phyloP scores from a whole-genome alignment of 2,888 invertebrate species.

The Oxytorus armatus region DNA sequence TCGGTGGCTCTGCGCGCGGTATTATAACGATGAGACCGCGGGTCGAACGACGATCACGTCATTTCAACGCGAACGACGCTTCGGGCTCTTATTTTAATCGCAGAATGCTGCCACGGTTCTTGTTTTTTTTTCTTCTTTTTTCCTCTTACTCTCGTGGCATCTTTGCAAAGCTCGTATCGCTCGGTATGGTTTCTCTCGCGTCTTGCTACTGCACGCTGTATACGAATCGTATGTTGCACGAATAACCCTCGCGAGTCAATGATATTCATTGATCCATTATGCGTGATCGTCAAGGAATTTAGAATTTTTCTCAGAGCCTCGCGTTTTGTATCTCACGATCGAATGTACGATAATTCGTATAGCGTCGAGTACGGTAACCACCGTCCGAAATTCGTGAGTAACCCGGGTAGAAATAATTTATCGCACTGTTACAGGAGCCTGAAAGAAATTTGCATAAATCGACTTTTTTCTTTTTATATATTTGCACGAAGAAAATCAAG shows the following conservation, averaged over 20 bases:
- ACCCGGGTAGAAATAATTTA: too few relatives aligned
- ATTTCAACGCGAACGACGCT: conserved; percentile 70
- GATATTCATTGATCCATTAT: conserved; percentile 60
- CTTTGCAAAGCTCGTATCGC: conserved; percentile 28
- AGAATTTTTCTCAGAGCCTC: conserved; percentile 21
- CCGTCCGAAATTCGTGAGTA: too few relatives aligned
- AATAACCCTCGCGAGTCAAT: conserved; percentile 36
- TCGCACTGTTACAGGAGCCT: too few relatives aligned
- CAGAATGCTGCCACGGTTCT: conserved; percentile 74
- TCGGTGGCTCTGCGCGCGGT: too few relatives aligned
- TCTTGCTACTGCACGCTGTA: conserved; percentile 21
- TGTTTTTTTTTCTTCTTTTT: conserved; percentile 62
- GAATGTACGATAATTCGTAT: not conserved
- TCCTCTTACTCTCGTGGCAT: conserved; percentile 14
- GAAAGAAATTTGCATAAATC: too few relatives aligned
- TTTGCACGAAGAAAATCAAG: too few relatives aligned
- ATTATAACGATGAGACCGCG: conserved; percentile 34
- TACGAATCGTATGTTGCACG: not conserved
- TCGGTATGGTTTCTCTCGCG: conserved; percentile 6
- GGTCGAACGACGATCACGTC: conserved; percentile 65
- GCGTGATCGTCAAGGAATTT: conserved; percentile 41
- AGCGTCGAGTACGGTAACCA: conserved; percentile 1
- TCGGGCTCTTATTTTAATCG: conserved; percentile 76
- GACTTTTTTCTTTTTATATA: too few relatives aligned
- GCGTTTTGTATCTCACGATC: conserved; percentile 14